Percentiles rank a stretch among this genome's conserved stretches.
phyloP scores from a whole-genome alignment of 2,888 invertebrate genomes.

The Amaurobius ferox region DNA sequence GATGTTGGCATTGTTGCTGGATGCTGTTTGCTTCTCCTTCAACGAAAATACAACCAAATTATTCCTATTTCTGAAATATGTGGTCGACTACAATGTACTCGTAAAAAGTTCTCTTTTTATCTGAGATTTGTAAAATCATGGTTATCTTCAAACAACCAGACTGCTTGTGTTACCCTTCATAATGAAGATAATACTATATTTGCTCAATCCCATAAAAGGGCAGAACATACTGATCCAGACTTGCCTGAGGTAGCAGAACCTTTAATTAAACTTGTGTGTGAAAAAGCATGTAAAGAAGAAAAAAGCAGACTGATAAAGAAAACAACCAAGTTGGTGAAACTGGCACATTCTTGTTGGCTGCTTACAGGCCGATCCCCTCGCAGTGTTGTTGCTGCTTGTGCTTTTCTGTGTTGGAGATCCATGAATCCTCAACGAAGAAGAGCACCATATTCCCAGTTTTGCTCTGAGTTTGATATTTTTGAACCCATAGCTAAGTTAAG shows the following conservation, averaged over 20 bases:
- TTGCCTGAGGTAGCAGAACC: not conserved
- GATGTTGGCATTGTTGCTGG: constrained; percentile 32
- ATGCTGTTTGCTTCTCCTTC: constrained; percentile 32
- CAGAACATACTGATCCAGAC: not conserved
- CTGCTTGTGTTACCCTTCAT: too few species aligned
- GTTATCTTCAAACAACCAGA: not conserved
- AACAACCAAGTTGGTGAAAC: constrained; percentile 24
- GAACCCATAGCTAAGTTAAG: not conserved
- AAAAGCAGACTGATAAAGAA: constrained; percentile 14
- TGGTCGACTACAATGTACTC: constrained; percentile 12
- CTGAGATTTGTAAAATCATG: constrained; percentile 14
- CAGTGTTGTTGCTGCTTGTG: constrained; percentile 31
- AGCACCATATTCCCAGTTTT: constrained; percentile 14
- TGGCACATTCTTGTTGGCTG: constrained; percentile 42
- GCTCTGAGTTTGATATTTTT: constrained; percentile 2
- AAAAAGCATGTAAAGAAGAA: not conserved
- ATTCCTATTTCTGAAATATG: constrained; percentile 19
- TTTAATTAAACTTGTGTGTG: not conserved
- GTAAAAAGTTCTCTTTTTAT: constrained; percentile 17
- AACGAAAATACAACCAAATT: not conserved
- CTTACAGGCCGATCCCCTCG: constrained; percentile 20
- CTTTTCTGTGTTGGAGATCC: constrained; percentile 55
- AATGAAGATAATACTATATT: not conserved
- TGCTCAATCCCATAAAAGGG: not conserved
- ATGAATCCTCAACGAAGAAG: constrained; percentile 15